A percentile compares a stretch with the other conserved stretches of the same genome.
Evolutionary conservation across 2,113 vertebrate genomes (phyloP).

Genomic region (Loxodonta africana): DNA sequence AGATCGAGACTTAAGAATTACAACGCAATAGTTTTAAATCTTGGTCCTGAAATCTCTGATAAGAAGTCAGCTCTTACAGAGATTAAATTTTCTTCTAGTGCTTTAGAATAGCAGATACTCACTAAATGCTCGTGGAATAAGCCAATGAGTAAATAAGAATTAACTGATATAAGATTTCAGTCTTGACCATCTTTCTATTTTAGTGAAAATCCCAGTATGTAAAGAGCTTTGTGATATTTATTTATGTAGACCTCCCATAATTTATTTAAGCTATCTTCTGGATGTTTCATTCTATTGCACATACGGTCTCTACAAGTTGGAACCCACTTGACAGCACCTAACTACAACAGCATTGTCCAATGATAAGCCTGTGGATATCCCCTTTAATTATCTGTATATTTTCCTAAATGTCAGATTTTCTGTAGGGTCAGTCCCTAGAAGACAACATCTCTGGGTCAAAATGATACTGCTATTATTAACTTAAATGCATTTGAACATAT

Average conservation of each 20-base stretch:
- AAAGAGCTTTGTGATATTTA: background rate
- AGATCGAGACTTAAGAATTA: background rate
- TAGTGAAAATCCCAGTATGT: background rate
- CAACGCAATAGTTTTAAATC: background rate
- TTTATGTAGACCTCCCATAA: background rate
- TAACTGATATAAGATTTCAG: background rate
- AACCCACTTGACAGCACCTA: too few species aligned
- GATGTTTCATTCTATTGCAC: too few species aligned
- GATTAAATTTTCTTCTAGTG: background rate
- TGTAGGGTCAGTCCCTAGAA: background rate
- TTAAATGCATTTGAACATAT: background rate
- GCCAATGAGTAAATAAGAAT: slow-evolving; percentile 15
- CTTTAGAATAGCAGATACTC: background rate
- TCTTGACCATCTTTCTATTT: background rate
- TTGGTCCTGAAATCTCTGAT: background rate
- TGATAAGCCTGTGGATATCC: background rate
- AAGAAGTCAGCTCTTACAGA: background rate
- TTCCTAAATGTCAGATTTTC: background rate
- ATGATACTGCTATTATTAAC: background rate
- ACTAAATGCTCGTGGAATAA: background rate
- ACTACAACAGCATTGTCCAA: background rate
- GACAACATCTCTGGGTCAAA: background rate
- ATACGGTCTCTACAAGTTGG: too few species aligned
- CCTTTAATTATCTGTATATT: background rate
- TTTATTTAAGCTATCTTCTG: too few species aligned